Evolutionary conservation across 2,797 vertebrate genomes (phyloP).

Genomic region (Botia almorhae): DNA sequence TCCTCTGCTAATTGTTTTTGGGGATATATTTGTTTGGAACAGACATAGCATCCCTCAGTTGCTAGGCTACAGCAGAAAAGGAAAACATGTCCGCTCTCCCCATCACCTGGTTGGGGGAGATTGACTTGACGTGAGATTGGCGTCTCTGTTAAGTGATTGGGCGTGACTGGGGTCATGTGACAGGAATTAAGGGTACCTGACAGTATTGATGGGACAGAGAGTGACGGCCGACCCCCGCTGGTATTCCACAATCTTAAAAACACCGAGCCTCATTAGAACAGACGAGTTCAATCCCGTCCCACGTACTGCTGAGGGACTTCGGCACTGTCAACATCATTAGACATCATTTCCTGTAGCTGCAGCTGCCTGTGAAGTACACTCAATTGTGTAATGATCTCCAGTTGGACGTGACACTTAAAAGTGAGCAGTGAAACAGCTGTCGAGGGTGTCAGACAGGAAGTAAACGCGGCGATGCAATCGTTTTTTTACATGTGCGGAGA

Average conservation of each 20-base stretch:
- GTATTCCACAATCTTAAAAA: constrained; percentile 57
- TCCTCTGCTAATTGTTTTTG: neutral
- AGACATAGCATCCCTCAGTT: neutral
- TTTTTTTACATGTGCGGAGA: constrained; percentile 67
- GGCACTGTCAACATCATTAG: constrained; percentile 75
- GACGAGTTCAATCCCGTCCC: constrained; percentile 69
- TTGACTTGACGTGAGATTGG: constrained; percentile 38
- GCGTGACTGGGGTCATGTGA: constrained; percentile 43
- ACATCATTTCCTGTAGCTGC: constrained; percentile 74
- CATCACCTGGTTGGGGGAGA: constrained; percentile 19
- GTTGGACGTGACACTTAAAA: constrained; percentile 81
- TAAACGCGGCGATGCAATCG: constrained; percentile 77
- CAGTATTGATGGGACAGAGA: constrained; percentile 53
- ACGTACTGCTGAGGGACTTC: constrained; percentile 62
- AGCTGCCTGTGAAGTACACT: constrained; percentile 74
- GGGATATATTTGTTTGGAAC: neutral
- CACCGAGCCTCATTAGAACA: constrained; percentile 64
- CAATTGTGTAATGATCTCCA: constrained; percentile 81
- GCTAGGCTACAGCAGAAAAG: constrained; percentile 8
- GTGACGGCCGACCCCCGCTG: constrained; percentile 32
- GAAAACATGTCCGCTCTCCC: neutral
- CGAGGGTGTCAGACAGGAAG: constrained; percentile 79
- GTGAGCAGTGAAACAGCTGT: constrained; percentile 70
- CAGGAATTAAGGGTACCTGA: constrained; percentile 47
- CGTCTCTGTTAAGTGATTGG: constrained; percentile 40